Base-by-base conservation (phyloP, 2,888 invertebrate genomes). In the Phalera bucephala region DNA sequence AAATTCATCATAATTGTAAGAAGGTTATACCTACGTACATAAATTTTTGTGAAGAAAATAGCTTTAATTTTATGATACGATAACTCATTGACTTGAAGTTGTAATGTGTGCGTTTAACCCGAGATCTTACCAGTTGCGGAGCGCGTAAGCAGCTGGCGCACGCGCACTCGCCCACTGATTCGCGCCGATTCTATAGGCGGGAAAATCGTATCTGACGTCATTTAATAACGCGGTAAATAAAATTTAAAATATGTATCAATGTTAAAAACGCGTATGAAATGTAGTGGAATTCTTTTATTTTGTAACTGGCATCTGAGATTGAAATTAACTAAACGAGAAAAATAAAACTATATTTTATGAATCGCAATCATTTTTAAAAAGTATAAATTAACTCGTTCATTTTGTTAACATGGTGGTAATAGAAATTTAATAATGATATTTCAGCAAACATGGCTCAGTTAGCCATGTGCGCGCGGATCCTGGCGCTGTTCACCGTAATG, bases 81-180 rank as follows among this genome's bases (percentile, higher is more conserved):
- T 22, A 40, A 20, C 36, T 42, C 44, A 36, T 48, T 33, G 26
- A 3, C 27, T 22, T 3, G 36, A 31, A 32, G 21, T 4, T 33
- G 27, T 9, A 20, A 27, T 34, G 9, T 10, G 15, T 36, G 40
- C 36, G 29, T 42, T 31, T 17, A 5, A 17, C 5, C 17, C 5
- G 3, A 17, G 3, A 17, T 17, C 17, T 17, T 5, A 17, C 27
- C 51, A 82, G 82, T 80, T 63, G 74, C 64, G 65, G 66, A 69
- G 80, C 75, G 83, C 79, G 79, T 59, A 73, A 66, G 70, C 60
- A 58, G 53, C 50, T 44, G 55, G 85, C 85, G 85, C 80, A 83
- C 80, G 87, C 85, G 85, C 76, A 47, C 46, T 59, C 43, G 45
- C 38, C 38, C 36, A 41, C 36, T 37, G 48, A 39, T 52, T 45